Base-by-base conservation (phyloP, 2,888 invertebrate genomes). In the Drosophila multiciliata region DNA sequence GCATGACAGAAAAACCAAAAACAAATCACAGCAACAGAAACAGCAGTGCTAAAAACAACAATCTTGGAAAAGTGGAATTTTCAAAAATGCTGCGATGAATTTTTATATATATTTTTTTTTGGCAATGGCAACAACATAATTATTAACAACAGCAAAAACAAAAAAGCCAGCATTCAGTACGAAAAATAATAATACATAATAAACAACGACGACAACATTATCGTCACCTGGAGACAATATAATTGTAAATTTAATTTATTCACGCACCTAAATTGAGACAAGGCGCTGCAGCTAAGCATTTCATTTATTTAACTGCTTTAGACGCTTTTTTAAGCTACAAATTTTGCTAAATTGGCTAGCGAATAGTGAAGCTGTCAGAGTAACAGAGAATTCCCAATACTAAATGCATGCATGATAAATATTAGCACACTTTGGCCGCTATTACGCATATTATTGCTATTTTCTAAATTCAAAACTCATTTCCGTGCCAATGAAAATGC, bases 151-250 rank as follows among this genome's bases (percentile, higher is more conserved):
- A 62, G 65, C 82, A 52, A 59, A 40, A 75, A 48, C n/a, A 42
- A 26, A 49, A 57, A 45, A 23, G 12, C 50, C 20, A 23, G 60
- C 45, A 38, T 40, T 38, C 42, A 48, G 48, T 20, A 64, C 52
- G 23, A 55, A 67, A 36, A 59, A 53, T 69, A 75, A 71, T 75
- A 78, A 80, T 84, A 82, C 59, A 78, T 78, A 78, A 72, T 64
- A 78, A 67, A 40, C 50, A 75, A 50, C 67, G 48, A 66, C 82
- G 87, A 86, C 86, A 87, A 89, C 89, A 87, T 89, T 82, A 89
- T 89, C 87, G 89, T 84, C 89, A 84, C 89, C 84, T 85, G 85
- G 73, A 87, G 88, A 85, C 84, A 85, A 85, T 87, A 85, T 85
- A 87, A 87, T 85, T 85, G 83, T 80, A 80, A 81, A 83, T 79